A percentile compares a stretch with the other conserved stretches of the same genome.
phyloP scores from a whole-genome alignment of 2,888 invertebrate species.

The Xestobium rufovillosum region DNA sequence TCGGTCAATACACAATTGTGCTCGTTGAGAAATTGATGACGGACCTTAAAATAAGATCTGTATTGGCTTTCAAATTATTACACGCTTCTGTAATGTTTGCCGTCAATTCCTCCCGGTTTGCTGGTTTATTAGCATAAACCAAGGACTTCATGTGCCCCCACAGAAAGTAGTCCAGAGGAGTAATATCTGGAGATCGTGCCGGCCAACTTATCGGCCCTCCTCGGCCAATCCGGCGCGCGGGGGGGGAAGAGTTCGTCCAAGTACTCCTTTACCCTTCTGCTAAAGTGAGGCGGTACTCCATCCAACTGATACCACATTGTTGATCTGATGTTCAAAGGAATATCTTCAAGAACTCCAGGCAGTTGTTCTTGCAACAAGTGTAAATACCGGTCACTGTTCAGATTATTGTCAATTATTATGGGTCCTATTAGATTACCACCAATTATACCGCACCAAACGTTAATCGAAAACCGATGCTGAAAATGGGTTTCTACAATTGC shows the following conservation, averaged over 20 bases:
- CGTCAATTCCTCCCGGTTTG: too few species aligned
- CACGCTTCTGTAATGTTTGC: neutral
- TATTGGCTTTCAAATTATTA: conserved; percentile 1
- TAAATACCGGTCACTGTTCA: conserved; percentile 2
- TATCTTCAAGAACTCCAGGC: conserved; percentile 1
- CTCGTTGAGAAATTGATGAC: too few species aligned
- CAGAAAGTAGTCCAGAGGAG: conserved; percentile 1
- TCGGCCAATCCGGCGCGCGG: too few species aligned
- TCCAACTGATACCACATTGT: too few species aligned
- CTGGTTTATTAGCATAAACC: too few species aligned
- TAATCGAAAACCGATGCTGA: neutral
- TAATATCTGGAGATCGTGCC: conserved; percentile 1
- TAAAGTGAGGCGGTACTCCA: too few species aligned
- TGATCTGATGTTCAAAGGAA: neutral
- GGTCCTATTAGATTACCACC: too few species aligned
- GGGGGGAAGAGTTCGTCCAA: too few species aligned
- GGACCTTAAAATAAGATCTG: too few species aligned
- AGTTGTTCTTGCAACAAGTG: conserved; percentile 2
- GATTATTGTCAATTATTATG: conserved; percentile 1
- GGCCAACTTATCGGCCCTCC: neutral
- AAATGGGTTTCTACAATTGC: conserved; percentile 1
- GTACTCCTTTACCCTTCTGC: too few species aligned
- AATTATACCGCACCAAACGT: too few species aligned
- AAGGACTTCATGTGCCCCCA: neutral
- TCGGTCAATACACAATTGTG: conserved; percentile 3